Conservation (phyloP, 2,797 vertebrate species). For the Lithobates pipiens region DNA sequence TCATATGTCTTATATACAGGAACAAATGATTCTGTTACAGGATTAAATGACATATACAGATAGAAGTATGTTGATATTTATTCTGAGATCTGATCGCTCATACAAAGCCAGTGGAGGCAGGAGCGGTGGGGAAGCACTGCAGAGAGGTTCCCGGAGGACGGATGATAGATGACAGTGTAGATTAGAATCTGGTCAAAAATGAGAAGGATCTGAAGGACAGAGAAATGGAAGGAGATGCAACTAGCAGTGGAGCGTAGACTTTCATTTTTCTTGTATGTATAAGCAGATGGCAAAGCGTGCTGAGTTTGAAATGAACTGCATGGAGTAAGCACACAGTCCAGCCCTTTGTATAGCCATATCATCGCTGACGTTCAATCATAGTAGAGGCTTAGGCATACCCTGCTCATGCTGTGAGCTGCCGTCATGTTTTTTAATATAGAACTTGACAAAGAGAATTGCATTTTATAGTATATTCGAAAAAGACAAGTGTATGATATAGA, state of each 20-base stretch:
- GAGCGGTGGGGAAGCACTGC: neutral
- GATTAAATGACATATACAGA: neutral
- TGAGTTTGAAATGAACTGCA: conserved; percentile 1
- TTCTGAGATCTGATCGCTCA: conserved; percentile 31
- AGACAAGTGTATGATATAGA: neutral
- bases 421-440: conserved; percentile 20
- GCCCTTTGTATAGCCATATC: neutral
- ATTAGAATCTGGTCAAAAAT: conserved; percentile 28
- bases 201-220: neutral
- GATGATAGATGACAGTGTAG: conserved; percentile 16
- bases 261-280: conserved; percentile 10
- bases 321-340: neutral
- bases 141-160: neutral
- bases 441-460: neutral
- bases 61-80: conserved; percentile 7
- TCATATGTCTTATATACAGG: neutral
- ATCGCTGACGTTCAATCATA: conserved; percentile 11
- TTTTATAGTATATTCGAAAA: neutral
- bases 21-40: neutral
- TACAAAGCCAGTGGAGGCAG: conserved; percentile 4
- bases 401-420: neutral
- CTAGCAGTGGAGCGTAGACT: conserved; percentile 10
- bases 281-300: neutral
- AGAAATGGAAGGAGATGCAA: conserved; percentile 16
- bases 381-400: neutral